These are phyloP conservation scores for Onychorhynchus coronatus DNA, from an alignment of 2,113 vertebrate species.

Conservation along the genomic window DNA sequence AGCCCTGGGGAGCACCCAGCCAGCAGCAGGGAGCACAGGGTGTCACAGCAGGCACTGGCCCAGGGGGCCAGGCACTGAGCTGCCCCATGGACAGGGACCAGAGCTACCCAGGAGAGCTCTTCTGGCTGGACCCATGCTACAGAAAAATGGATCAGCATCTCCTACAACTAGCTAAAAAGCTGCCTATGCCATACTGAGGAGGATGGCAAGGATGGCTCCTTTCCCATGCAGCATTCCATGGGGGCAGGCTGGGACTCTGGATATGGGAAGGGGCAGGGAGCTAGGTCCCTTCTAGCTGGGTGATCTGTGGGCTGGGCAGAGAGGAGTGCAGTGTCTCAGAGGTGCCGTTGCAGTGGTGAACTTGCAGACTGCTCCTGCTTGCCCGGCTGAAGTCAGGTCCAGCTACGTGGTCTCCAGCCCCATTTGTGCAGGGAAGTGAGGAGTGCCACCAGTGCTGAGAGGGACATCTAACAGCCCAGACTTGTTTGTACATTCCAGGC, in stretches of 20 bases:
- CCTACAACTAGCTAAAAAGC: neutral
- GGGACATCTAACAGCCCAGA: neutral
- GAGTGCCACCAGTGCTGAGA: neutral
- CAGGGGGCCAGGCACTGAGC: neutral
- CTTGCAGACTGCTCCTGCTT: neutral
- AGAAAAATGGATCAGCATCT: neutral
- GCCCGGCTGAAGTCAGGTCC: neutral
- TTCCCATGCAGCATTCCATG: neutral
- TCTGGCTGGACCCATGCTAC: neutral
- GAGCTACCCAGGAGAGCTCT: neutral
- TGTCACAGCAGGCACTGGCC: neutral
- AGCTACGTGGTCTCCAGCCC: neutral
- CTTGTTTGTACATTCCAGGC: neutral
- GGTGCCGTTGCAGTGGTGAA: neutral
- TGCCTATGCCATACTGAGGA: neutral
- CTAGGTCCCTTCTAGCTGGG: neutral
- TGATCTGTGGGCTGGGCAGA: neutral
- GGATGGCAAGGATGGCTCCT: neutral
- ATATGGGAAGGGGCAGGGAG: neutral
- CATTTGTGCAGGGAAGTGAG: rapidly evolving
- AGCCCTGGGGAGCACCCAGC: neutral
- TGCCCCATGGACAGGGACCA: neutral
- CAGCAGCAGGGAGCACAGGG: neutral
- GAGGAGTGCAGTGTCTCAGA: neutral
- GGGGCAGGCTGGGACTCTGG: neutral